These are phyloP conservation scores for Cartodere bifasciata DNA, from an alignment of 2,888 invertebrate genomes.

Conservation along the genomic window DNA sequence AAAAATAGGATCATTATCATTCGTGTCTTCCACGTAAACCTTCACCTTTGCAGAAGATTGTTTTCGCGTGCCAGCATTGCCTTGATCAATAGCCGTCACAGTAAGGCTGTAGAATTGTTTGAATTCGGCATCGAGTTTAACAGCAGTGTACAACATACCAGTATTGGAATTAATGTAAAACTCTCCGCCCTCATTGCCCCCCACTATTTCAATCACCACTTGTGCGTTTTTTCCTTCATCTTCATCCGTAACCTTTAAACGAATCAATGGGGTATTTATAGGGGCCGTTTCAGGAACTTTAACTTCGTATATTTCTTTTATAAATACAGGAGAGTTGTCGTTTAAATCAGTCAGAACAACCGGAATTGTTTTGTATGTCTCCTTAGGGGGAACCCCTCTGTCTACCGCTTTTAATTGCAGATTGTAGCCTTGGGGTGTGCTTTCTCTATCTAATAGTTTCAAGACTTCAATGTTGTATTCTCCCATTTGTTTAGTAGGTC, in stretches of 20 bases:
- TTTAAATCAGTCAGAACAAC: slow-evolving; percentile 71
- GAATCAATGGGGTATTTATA: slow-evolving; percentile 74
- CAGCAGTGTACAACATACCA: slow-evolving; percentile 79
- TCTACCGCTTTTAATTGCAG: slow-evolving; percentile 78
- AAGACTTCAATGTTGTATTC: slow-evolving; percentile 73
- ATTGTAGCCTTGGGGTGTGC: slow-evolving; percentile 71
- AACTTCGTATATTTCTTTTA: slow-evolving; percentile 75
- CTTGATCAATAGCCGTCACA: slow-evolving; percentile 81
- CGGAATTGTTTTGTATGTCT: slow-evolving; percentile 67
- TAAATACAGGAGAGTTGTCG: slow-evolving; percentile 80
- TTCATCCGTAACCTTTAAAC: slow-evolving; percentile 75
- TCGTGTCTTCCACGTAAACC: slow-evolving; percentile 78
- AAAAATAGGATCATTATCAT: slow-evolving; percentile 89
- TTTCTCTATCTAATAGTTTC: slow-evolving; percentile 64
- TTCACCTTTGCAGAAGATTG: slow-evolving; percentile 86
- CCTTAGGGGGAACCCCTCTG: slow-evolving; percentile 64
- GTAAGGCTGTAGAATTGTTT: slow-evolving; percentile 77
- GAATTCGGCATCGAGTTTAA: slow-evolving; percentile 70
- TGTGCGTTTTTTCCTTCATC: slow-evolving; percentile 75
- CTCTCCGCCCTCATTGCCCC: slow-evolving; percentile 81
- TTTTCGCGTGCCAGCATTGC: slow-evolving; percentile 67
- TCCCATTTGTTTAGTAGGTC: slow-evolving; percentile 46
- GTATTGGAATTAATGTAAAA: slow-evolving; percentile 79
- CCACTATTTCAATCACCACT: slow-evolving; percentile 78
- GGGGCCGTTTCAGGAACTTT: slow-evolving; percentile 82